Evolutionary conservation across 2,113 vertebrate genomes (phyloP).

Genomic region (Ochotona princeps): DNA sequence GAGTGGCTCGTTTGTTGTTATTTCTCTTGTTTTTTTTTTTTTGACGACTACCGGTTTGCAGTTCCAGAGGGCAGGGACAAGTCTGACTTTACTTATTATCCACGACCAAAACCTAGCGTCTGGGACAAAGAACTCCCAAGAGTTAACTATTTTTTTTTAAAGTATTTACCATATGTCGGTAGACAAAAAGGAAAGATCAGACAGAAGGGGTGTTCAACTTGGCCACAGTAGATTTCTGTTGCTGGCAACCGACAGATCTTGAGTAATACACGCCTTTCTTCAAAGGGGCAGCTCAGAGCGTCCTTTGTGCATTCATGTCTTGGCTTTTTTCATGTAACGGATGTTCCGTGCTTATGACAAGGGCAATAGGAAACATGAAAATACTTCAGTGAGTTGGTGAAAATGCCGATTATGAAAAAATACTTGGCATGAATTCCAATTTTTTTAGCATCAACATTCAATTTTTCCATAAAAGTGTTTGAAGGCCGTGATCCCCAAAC

Average conservation of each 20-base stretch:
- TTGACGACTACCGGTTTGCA: not conserved
- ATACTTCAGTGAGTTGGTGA: no score
- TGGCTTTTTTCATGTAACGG: not conserved
- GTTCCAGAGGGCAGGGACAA: not conserved
- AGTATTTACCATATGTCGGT: not conserved
- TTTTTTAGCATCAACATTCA: no score
- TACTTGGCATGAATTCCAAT: no score
- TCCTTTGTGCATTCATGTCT: not conserved
- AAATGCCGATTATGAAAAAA: no score
- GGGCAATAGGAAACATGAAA: no score
- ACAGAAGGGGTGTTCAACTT: not conserved
- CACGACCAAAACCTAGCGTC: not conserved
- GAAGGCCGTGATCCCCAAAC: not conserved
- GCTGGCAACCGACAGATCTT: not conserved
- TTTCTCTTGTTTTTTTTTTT: not conserved
- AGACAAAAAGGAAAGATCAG: not conserved
- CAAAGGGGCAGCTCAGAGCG: not conserved
- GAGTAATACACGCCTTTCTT: not conserved
- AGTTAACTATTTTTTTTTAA: not conserved
- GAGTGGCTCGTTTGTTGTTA: not conserved
- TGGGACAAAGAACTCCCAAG: not conserved
- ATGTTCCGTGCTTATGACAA: not conserved
- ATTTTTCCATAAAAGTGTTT: no score
- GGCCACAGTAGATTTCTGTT: not conserved
- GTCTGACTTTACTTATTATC: not conserved